phyloP scores from a whole-genome alignment of 2,113 vertebrate species.

The Myotis davidii region DNA sequence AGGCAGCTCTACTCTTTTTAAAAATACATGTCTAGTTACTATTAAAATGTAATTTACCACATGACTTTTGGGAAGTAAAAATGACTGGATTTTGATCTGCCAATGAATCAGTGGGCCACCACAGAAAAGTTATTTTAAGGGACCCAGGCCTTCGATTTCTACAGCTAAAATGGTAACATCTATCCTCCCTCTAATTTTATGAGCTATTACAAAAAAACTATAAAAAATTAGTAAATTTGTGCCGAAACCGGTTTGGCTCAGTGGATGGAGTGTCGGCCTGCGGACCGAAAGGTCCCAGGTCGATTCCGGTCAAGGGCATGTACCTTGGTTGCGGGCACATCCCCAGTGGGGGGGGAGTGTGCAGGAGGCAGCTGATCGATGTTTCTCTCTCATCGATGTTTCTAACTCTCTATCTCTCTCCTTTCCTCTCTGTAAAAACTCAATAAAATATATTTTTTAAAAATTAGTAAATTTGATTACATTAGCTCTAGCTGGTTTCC shows the following conservation, averaged over 20 bases:
- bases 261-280: no score
- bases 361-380: no score
- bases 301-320: no score
- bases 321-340: no score
- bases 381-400: no score
- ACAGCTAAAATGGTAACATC: neutral
- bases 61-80: conserved; percentile 33
- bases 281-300: no score
- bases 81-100: neutral
- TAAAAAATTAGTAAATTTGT: neutral
- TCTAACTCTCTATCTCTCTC: no score
- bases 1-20: neutral
- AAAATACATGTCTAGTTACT: neutral
- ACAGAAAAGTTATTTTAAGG: neutral
- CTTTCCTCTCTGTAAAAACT: no score
- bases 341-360: no score
- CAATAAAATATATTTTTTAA: no score
- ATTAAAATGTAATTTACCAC: neutral
- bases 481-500: neutral
- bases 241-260: no score
- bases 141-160: neutral
- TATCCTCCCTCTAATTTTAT: neutral
- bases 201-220: neutral
- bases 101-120: neutral
- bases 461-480: neutral